Percentiles rank a stretch among this genome's conserved stretches.
Conservation (phyloP, 1,140 invertebrate genomes). For the Drosophila murphyi region DNA sequence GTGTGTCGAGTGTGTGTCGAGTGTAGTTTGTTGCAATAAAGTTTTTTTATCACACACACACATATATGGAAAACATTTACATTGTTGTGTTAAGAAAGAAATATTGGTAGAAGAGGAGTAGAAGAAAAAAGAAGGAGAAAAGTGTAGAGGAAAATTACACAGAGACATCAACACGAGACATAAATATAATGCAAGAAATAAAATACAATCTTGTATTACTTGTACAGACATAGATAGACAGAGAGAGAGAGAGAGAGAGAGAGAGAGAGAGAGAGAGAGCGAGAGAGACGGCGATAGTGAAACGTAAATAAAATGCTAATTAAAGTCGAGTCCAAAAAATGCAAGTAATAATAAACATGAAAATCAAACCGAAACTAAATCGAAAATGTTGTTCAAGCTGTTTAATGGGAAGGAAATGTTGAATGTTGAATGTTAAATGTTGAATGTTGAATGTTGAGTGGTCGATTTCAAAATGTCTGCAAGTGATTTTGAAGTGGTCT, state of each 20-base stretch:
- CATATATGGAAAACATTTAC: constrained; percentile 19
- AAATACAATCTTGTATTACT: constrained; percentile 26
- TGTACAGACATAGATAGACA: constrained; percentile 19
- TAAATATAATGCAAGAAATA: constrained; percentile 40
- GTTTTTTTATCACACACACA: constrained; percentile 52
- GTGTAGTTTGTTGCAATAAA: constrained; percentile 40
- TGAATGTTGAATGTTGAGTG: background rate
- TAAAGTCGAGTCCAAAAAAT: constrained; percentile 55
- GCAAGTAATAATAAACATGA: constrained; percentile 63
- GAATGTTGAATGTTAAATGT: constrained; percentile 3
- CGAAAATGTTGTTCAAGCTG: constrained; percentile 3
- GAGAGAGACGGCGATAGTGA: constrained; percentile 44
- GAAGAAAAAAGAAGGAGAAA: constrained; percentile 62
- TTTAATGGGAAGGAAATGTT: constrained; percentile 22
- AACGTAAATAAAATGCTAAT: constrained; percentile 64
- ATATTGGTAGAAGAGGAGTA: constrained; percentile 39
- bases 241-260: constrained; percentile 29
- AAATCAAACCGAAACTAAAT: constrained; percentile 12
- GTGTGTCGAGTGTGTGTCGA: constrained; percentile 27
- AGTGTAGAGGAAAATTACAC: constrained; percentile 77
- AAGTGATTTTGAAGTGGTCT: constrained; percentile 7
- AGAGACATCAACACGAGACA: constrained; percentile 63
- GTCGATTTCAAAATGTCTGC: constrained; percentile 18
- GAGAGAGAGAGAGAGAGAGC: constrained; percentile 26
- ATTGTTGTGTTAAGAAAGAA: constrained; percentile 6